These are phyloP conservation scores for Gryllus bimaculatus DNA, from an alignment of 1,140 invertebrate genomes.

Conservation along the genomic window DNA sequence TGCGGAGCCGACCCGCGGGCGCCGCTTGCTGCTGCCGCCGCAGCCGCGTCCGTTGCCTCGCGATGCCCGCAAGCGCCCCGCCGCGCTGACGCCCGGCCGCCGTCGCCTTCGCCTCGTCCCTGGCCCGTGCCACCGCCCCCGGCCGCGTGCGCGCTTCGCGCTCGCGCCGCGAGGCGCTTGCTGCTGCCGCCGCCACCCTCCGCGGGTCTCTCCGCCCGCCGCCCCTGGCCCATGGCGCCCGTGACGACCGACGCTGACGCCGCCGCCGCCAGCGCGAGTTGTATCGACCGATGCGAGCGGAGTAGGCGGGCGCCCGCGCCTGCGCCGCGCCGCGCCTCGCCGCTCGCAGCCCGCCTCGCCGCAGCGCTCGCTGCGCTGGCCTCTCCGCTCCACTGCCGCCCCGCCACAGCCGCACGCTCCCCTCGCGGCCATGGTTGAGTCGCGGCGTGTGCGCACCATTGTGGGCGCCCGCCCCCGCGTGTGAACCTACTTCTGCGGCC, in stretches of 20 bases:
- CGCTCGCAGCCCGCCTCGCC: too few relatives aligned
- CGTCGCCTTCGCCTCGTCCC: neutral
- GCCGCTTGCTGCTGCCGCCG: neutral
- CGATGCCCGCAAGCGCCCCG: neutral
- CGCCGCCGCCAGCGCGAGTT: neutral
- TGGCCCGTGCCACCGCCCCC: neutral
- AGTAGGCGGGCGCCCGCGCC: too few relatives aligned
- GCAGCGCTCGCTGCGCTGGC: too few relatives aligned
- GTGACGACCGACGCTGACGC: neutral
- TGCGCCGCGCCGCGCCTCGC: too few relatives aligned
- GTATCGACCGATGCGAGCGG: neutral
- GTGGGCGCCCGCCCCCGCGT: too few relatives aligned
- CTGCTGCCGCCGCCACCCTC: too few relatives aligned
- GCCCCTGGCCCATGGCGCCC: neutral
- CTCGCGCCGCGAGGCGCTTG: neutral
- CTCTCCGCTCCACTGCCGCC: neutral
- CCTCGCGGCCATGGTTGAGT: too few relatives aligned
- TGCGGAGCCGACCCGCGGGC: neutral
- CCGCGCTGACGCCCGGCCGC: neutral
- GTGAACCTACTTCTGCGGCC: too few relatives aligned
- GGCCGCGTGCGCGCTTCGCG: neutral
- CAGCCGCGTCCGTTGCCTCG: neutral
- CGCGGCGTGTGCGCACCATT: too few relatives aligned
- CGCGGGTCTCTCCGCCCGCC: too few relatives aligned
- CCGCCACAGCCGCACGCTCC: too few relatives aligned